phyloP scores from a whole-genome alignment of 2,113 vertebrate species.

The Cacatua alba region DNA sequence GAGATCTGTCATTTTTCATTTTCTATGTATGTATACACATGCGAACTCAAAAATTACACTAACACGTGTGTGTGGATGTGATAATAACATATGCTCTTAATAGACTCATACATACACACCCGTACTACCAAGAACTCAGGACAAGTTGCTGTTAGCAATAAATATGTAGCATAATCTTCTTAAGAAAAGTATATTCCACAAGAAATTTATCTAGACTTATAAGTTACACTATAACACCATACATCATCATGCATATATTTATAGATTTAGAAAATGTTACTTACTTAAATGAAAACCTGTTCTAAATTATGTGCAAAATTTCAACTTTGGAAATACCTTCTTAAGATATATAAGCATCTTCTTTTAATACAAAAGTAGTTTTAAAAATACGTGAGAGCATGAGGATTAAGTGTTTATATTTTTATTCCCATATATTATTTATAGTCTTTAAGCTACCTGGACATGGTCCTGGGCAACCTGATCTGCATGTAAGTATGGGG shows the following conservation, averaged over 20 bases:
- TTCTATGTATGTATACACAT: background rate
- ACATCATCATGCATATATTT: background rate
- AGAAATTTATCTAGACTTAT: background rate
- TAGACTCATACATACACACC: fast-evolving
- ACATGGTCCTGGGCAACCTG: background rate
- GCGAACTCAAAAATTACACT: background rate
- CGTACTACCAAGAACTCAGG: background rate
- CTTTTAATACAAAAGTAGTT: background rate
- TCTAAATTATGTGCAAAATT: background rate
- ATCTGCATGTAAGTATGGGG: background rate
- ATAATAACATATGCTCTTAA: background rate
- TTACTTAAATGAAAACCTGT: background rate
- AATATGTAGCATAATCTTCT: background rate
- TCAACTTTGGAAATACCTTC: background rate
- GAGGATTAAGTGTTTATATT: background rate
- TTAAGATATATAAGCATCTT: background rate
- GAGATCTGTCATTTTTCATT: background rate
- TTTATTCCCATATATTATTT: background rate
- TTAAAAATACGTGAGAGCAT: background rate
- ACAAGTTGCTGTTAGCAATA: background rate
- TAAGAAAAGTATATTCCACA: background rate
- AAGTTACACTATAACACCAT: background rate
- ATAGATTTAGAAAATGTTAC: background rate
- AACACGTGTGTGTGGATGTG: background rate
- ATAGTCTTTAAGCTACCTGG: background rate